These are phyloP conservation scores for cattle (Bos taurus) DNA, from an alignment of 2,113 vertebrate species.

Conservation along the genomic window DNA sequence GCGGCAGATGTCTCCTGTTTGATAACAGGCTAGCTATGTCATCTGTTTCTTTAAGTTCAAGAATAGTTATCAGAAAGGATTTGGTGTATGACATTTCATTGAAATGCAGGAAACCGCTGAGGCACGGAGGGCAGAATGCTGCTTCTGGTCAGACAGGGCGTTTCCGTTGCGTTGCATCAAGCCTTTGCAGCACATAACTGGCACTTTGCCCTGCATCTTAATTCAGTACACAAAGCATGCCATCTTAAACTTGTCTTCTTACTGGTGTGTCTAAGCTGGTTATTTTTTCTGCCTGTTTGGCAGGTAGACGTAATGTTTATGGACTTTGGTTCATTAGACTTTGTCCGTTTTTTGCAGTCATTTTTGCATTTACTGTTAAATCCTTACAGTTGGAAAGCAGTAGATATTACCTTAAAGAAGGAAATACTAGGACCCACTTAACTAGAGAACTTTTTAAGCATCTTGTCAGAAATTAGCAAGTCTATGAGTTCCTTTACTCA, in stretches of 20 bases:
- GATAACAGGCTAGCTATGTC: slow-evolving; percentile 67
- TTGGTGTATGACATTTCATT: slow-evolving; percentile 24
- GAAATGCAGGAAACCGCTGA: slow-evolving; percentile 72
- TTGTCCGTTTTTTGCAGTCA: not conserved
- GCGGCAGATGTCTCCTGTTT: slow-evolving; percentile 58
- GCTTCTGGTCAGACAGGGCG: slow-evolving; percentile 35
- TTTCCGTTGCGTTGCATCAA: not conserved
- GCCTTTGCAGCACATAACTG: not conserved
- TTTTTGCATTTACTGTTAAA: not conserved
- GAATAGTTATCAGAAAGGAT: slow-evolving; percentile 61
- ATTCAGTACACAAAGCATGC: not conserved
- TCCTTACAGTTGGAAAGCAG: not conserved
- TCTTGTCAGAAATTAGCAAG: not conserved
- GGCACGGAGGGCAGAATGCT: slow-evolving; percentile 55
- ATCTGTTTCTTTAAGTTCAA: slow-evolving; percentile 66
- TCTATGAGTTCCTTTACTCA: slow-evolving; percentile 1
- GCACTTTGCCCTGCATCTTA: not conserved
- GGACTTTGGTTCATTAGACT: not conserved
- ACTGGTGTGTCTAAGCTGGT: not conserved
- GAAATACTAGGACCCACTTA: not conserved
- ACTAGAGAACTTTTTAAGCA: slow-evolving; percentile 1
- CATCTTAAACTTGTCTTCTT: not conserved
- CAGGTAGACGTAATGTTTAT: not conserved
- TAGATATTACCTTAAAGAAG: not conserved
- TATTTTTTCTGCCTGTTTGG: not conserved